These are phyloP conservation scores for Amphilophus citrinellus DNA, from an alignment of 2,113 vertebrate genomes.

Conservation along the genomic window DNA sequence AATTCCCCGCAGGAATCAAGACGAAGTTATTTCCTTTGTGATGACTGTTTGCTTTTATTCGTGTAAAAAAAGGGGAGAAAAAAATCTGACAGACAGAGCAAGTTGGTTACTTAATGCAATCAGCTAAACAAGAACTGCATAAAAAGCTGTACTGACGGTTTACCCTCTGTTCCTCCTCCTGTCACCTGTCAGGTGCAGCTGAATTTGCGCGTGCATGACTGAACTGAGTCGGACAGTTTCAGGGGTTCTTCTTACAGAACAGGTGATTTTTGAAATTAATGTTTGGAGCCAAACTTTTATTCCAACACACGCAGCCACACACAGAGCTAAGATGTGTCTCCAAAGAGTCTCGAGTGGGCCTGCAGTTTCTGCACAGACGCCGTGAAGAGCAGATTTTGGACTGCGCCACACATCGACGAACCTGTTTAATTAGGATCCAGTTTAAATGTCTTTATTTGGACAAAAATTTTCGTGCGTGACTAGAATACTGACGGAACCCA, in stretches of 20 bases:
- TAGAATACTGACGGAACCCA: background rate
- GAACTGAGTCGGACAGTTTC: background rate
- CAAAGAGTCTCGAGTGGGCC: background rate
- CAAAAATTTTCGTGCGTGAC: background rate
- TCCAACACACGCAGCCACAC: background rate
- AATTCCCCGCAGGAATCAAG: background rate
- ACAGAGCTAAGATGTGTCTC: too few relatives aligned
- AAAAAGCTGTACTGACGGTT: background rate
- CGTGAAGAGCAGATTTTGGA: background rate
- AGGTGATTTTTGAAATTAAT: background rate
- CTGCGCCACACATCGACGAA: background rate
- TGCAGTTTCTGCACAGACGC: background rate
- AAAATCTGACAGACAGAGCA: background rate
- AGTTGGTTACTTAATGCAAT: background rate
- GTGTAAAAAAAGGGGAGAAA: background rate
- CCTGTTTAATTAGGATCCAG: background rate
- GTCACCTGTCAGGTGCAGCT: background rate
- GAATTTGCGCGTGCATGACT: background rate
- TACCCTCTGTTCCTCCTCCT: background rate
- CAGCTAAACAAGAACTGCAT: background rate
- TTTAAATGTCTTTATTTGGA: background rate
- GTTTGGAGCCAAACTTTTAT: background rate
- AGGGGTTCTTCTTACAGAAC: background rate
- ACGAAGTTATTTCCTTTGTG: rapidly evolving
- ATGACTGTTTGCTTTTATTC: background rate